phyloP scores from a whole-genome alignment of 2,113 vertebrate genomes.

The Felis catus region F.catus_Fca126_mat1.0 CM031423.1:24464001-24464500 shows the following conservation, averaged over 20 bases:
- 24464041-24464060: background rate
- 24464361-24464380: background rate
- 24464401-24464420: too few species aligned
- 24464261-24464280: background rate
- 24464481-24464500: background rate
- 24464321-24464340: constrained; percentile 9
- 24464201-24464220: background rate
- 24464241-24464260: background rate
- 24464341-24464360: background rate
- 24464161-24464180: background rate
- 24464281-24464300: background rate
- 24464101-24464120: background rate
- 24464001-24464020: background rate
- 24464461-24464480: background rate
- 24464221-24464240: background rate
- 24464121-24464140: background rate
- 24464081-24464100: background rate
- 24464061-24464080: background rate
- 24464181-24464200: background rate
- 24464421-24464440: background rate
- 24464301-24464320: background rate
- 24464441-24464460: background rate
- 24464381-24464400: too few species aligned
- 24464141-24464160: background rate
- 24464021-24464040: background rate